Evolutionary conservation across 2,113 vertebrate genomes (phyloP), one percentile per base, ranked within the genome.

Genomic region (Callopanchax toddi): DNA sequence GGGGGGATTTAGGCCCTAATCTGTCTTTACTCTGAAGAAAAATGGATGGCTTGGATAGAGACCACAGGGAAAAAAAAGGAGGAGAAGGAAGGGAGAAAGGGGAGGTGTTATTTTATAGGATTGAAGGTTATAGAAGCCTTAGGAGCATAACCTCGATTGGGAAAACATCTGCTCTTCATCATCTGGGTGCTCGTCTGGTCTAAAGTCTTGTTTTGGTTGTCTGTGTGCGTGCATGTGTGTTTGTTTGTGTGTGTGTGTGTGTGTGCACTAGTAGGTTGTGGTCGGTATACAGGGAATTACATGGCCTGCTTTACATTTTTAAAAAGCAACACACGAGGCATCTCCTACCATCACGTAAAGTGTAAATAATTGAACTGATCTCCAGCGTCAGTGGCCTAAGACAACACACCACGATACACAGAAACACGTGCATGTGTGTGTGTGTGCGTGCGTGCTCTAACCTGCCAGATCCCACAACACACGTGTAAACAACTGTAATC

Each of bases 311-410:
- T 87, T 89, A 80, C 86, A 89, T 90, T 90, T 91, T 90, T 91
- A 89, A 91, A 88, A 86, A 81, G 81, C 46, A 72, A 80, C 64
- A 84, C 58, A 71, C 29, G 4, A 74, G 76, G 78, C 34, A n/a
- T 79, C 70, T 83, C 71, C 58, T 50, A 21, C 64, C 61, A 82
- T 89, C 81, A 74, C 65, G 50, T 21, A 55, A 46, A 36, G 43
- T 49, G 67, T 91, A 72, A 91, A 91, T 91, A 87, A 91, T 90
- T 91, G 65, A 91, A 64, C 66, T 82, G 21, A 83, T 86, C 79
- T 84, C 55, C 13, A 5, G 76, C 44, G 69, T 81, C 70, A 20
- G 71, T 76, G 86, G 76, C 81, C 76, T 62, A 78, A 86, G 68
- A 59, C 73, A 78, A 29, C 69, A 63, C n/a, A n/a, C n/a, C n/a